These are phyloP conservation scores for Pelusios castaneus DNA, from an alignment of 2,113 vertebrate genomes.

Conservation along the genomic window DNA sequence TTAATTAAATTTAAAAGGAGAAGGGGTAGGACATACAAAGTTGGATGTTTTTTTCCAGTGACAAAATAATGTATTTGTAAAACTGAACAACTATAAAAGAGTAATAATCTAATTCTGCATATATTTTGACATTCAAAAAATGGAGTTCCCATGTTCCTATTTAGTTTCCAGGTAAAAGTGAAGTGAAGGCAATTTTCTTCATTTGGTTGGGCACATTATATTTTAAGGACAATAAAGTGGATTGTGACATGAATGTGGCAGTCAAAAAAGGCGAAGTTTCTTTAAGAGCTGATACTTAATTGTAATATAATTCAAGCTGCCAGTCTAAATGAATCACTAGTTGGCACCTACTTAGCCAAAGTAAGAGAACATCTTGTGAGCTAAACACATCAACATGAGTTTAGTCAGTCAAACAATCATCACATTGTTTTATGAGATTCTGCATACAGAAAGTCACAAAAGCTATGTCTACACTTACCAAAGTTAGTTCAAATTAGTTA, in stretches of 20 bases:
- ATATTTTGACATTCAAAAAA: not conserved
- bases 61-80: not conserved
- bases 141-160: not conserved
- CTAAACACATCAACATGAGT: not conserved
- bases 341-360: slow-evolving; percentile 19
- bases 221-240: not conserved
- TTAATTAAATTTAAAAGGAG: not conserved
- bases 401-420: not conserved
- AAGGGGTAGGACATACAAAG: not conserved
- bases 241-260: not conserved
- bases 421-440: not conserved
- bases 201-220: not conserved
- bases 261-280: slow-evolving; percentile 9
- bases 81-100: not conserved
- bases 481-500: too few relatives aligned
- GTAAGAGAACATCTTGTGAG: not conserved
- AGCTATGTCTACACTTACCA: too few relatives aligned
- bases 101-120: not conserved
- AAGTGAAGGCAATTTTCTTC: not conserved
- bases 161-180: not conserved
- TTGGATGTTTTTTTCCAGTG: not conserved
- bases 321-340: slow-evolving; percentile 35
- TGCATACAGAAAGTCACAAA: accelerated
- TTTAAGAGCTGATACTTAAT: not conserved
- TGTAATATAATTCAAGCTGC: not conserved